These are phyloP conservation scores for Numida meleagris DNA, from an alignment of 2,113 vertebrate genomes.

Conservation along the genomic window DNA sequence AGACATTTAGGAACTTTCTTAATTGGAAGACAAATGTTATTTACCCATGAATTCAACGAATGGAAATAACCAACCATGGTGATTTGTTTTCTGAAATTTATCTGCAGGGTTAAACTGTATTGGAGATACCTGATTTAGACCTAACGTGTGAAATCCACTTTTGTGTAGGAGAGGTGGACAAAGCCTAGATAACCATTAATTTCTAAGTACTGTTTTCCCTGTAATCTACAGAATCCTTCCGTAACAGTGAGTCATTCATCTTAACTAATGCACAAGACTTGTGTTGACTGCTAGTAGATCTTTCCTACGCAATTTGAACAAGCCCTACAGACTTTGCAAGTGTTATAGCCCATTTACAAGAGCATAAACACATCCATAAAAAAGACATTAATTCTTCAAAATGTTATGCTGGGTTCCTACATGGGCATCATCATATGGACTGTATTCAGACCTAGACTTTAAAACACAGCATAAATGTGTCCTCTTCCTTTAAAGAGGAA, in stretches of 20 bases:
- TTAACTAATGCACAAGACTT: not conserved
- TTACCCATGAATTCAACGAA: not conserved
- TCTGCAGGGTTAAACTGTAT: not conserved
- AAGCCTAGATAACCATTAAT: not conserved
- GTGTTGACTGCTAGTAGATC: not conserved
- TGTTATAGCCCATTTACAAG: not conserved
- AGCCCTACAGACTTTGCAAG: not conserved
- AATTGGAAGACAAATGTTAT: not conserved
- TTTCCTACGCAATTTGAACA: not conserved
- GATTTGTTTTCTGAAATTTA: not conserved
- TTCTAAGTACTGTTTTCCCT: not conserved
- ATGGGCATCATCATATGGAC: not conserved
- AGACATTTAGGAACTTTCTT: not conserved
- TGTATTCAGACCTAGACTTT: not conserved
- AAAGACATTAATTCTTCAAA: not conserved
- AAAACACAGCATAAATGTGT: not conserved
- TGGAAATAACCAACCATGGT: not conserved
- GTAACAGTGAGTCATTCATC: not conserved
- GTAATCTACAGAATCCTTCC: not conserved
- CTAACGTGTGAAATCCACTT: not conserved
- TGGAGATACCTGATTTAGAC: not conserved
- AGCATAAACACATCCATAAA: slow-evolving; percentile 1
- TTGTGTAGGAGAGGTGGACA: not conserved
- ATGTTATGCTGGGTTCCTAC: not conserved
- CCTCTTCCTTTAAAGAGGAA: not conserved